Evolutionary conservation across 37 sponge, comb jelly and placozoan genomes (phyloP).

Genomic region (Oopsacas minuta): DNA sequence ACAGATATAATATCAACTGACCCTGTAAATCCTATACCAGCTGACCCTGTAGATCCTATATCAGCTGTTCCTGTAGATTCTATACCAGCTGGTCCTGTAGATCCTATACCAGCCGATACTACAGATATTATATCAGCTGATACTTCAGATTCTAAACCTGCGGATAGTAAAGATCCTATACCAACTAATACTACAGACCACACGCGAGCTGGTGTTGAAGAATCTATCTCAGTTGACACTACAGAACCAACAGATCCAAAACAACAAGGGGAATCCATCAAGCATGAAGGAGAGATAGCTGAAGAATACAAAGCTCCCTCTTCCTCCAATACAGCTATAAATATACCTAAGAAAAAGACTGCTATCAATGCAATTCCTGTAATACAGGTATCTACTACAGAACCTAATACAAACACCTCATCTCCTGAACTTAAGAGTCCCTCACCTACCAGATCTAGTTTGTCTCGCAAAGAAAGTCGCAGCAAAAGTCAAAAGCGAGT

Average conservation of each 20-base stretch:
- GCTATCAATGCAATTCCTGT: too few species aligned
- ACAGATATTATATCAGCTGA: not conserved
- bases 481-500: not conserved
- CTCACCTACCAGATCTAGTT: not conserved
- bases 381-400: too few species aligned
- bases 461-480: not conserved
- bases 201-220: not conserved
- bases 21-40: not conserved
- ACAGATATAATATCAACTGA: not conserved
- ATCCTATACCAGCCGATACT: not conserved
- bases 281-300: too few species aligned
- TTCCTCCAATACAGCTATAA: too few species aligned
- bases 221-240: not conserved
- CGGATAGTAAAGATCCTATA: not conserved
- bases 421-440: not conserved
- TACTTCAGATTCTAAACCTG: not conserved
- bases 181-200: not conserved
- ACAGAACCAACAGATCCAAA: not conserved
- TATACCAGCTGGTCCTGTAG: not conserved
- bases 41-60: not conserved
- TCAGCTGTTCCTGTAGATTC: not conserved
- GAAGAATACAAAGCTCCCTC: too few species aligned
- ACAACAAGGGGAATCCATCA: not conserved
- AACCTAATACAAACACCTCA: too few species aligned
- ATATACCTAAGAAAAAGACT: too few species aligned